phyloP scores from a whole-genome alignment of 2,113 vertebrate species.

The Eretmochelys imbricata region DNA sequence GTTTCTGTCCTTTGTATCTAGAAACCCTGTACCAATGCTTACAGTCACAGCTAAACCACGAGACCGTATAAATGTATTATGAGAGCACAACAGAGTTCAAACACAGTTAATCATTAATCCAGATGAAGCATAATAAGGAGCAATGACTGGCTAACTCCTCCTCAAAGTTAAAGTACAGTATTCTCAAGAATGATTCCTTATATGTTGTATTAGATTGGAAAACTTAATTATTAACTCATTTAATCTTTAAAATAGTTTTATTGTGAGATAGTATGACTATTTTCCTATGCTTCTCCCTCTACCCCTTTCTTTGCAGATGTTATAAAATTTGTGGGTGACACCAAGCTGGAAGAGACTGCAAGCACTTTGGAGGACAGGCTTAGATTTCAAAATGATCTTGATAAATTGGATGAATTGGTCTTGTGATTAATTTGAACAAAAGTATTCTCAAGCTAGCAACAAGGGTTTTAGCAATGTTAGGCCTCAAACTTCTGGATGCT shows the following conservation, averaged over 20 bases:
- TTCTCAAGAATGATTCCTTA: neutral
- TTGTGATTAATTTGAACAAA: too few relatives aligned
- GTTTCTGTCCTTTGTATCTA: neutral
- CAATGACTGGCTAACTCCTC: neutral
- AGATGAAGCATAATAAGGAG: neutral
- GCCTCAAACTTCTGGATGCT: too few relatives aligned
- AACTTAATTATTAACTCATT: neutral
- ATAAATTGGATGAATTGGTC: neutral
- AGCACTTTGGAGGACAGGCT: neutral
- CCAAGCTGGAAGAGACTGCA: neutral
- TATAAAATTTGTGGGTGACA: neutral
- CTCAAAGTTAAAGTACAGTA: neutral
- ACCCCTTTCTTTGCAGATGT: neutral
- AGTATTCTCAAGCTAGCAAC: too few relatives aligned
- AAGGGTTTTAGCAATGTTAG: too few relatives aligned
- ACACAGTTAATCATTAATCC: neutral
- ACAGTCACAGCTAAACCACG: neutral
- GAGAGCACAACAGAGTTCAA: neutral
- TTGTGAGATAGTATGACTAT: neutral
- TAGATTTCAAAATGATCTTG: neutral
- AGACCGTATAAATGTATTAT: neutral
- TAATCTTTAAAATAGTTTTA: neutral
- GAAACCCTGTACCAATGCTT: neutral
- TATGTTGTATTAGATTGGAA: neutral
- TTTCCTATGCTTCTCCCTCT: neutral